These are phyloP conservation scores for Nemoura dubitans DNA, from an alignment of 2,888 invertebrate species.

Conservation along the genomic window DNA sequence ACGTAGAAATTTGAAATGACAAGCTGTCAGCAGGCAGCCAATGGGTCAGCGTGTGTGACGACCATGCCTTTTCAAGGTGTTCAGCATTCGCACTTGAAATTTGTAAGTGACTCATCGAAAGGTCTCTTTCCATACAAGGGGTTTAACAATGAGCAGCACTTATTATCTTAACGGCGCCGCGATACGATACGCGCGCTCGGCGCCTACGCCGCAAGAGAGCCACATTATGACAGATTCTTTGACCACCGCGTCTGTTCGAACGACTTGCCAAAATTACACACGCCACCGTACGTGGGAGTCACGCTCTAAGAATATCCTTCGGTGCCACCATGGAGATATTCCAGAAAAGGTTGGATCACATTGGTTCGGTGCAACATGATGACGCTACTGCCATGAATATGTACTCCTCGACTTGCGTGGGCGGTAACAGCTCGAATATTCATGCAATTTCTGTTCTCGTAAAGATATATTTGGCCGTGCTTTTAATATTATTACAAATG, in stretches of 20 bases:
- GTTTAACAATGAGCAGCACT: conserved; percentile 24
- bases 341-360: conserved; percentile 36
- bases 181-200: neutral
- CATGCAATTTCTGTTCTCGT: too few species aligned
- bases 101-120: neutral
- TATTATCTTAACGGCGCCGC: neutral
- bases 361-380: neutral
- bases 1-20: neutral
- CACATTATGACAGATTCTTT: neutral
- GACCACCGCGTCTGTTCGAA: neutral
- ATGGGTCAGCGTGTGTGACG: neutral
- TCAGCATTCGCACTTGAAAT: neutral
- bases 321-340: neutral
- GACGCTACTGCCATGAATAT: neutral
- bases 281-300: conserved; percentile 23
- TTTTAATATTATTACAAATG: too few species aligned
- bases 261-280: neutral
- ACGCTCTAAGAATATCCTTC: conserved; percentile 30
- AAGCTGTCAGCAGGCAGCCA: neutral
- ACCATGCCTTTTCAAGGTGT: neutral
- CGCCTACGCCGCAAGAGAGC: neutral
- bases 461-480: too few species aligned
- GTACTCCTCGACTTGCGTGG: neutral
- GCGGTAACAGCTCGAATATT: neutral
- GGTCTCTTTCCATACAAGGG: conserved; percentile 13